Conservation (phyloP, 2,888 invertebrate species). For the Ophioninae sp. region DNA sequence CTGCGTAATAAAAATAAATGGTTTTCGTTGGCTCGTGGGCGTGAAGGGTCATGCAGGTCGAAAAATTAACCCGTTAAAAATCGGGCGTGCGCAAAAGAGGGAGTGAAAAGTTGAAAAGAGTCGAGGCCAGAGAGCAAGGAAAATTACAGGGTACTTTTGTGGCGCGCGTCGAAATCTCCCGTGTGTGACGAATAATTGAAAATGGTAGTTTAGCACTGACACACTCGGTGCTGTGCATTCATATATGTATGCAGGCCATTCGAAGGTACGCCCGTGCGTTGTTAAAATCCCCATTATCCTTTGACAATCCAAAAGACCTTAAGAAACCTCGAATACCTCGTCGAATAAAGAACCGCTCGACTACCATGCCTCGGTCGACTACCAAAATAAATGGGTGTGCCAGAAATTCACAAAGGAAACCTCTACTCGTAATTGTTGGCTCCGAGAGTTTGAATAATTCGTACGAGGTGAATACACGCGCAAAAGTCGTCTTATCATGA, state of each 20-base stretch:
- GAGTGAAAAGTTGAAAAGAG: not conserved
- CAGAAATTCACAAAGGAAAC: conserved; percentile 24
- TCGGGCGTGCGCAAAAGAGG: not conserved
- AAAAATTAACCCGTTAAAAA: conserved; percentile 42
- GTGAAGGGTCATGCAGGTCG: conserved; percentile 1
- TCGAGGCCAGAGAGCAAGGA: conserved; percentile 2
- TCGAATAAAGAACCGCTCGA: conserved; percentile 27
- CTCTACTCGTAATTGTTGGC: conserved; percentile 35
- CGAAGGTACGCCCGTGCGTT: conserved; percentile 5
- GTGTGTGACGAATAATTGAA: conserved; percentile 31
- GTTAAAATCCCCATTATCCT: conserved; percentile 36
- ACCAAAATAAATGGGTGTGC: conserved; percentile 48
- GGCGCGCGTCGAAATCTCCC: conserved; percentile 38
- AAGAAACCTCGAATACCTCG: conserved; percentile 32
- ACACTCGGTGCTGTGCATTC: conserved; percentile 33
- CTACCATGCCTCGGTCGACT: conserved; percentile 6
- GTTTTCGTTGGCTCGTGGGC: conserved; percentile 32
- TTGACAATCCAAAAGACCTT: conserved; percentile 9
- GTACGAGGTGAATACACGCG: conserved; percentile 17
- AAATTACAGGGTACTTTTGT: conserved; percentile 49
- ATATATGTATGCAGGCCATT: conserved; percentile 57
- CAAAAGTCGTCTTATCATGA: conserved; percentile 9
- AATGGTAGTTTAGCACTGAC: conserved; percentile 28
- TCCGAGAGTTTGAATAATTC: conserved; percentile 38
- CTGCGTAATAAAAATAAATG: not conserved